Percentiles rank a stretch among this genome's conserved stretches.
Conservation (phyloP, 1,140 invertebrate species). For the Caenorhabditis latens region DNA sequence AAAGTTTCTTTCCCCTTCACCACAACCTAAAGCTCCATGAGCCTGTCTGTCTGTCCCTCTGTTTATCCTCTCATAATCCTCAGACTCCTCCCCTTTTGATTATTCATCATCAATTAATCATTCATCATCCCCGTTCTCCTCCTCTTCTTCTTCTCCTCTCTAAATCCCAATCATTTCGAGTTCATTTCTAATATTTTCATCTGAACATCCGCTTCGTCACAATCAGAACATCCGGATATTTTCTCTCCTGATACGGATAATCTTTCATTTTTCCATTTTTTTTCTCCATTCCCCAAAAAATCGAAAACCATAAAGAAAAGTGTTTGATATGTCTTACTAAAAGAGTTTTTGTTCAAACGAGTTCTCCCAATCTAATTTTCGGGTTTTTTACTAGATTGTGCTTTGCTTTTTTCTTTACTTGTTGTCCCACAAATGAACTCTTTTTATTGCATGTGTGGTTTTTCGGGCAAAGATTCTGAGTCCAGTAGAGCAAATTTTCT, state of each 20-base stretch:
- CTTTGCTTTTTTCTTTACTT: too few species aligned
- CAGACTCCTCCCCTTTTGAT: neutral
- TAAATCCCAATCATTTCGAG: neutral
- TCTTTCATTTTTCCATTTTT: neutral
- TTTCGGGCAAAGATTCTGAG: too few species aligned
- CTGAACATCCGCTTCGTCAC: neutral
- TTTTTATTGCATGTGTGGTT: too few species aligned
- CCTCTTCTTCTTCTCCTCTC: neutral
- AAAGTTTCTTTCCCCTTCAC: neutral
- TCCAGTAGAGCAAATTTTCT: too few species aligned
- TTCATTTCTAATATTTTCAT: neutral
- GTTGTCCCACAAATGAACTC: too few species aligned
- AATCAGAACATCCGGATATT: slow-evolving; percentile 11
- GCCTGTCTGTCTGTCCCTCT: neutral
- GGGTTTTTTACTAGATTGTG: too few species aligned
- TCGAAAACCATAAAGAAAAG: neutral
- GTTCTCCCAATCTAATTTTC: too few species aligned
- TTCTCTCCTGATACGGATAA: neutral
- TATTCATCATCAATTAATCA: slow-evolving; percentile 39
- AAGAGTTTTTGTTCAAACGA: too few species aligned
- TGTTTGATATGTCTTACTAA: too few species aligned
- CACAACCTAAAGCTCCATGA: neutral
- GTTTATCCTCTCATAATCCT: neutral
- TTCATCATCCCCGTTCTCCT: neutral
- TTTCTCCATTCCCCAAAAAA: neutral